Percentiles rank a stretch among this genome's conserved stretches.
These are phyloP conservation scores for Falco berigora DNA, from an alignment of 2,797 vertebrate species.

Conservation along the genomic window DNA sequence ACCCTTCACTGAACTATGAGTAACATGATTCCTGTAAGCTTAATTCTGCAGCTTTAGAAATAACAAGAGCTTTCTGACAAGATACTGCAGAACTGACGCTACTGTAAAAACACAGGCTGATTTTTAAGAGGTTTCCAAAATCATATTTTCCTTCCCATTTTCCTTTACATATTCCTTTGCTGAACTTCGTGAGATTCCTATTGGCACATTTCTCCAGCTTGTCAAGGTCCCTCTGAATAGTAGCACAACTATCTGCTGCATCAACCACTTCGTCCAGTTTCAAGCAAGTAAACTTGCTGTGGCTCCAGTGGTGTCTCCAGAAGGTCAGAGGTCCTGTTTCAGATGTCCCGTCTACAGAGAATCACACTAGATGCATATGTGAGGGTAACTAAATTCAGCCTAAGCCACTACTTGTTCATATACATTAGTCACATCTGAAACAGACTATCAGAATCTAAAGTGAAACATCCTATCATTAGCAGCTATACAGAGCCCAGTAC, in stretches of 20 bases:
- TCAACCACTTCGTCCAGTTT: background rate
- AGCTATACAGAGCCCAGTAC: background rate
- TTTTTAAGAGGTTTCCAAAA: background rate
- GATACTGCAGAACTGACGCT: background rate
- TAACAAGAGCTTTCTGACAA: background rate
- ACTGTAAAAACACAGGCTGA: background rate
- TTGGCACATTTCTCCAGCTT: background rate
- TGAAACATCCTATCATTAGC: background rate
- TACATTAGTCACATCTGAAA: background rate
- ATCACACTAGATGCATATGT: accelerated
- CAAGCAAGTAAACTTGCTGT: background rate
- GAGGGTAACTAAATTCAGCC: background rate
- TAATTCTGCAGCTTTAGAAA: background rate
- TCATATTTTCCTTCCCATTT: background rate
- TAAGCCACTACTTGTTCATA: background rate
- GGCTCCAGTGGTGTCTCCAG: background rate
- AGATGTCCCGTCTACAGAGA: background rate
- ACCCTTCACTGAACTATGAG: background rate
- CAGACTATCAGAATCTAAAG: background rate
- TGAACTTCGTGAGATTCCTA: background rate
- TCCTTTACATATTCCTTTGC: background rate
- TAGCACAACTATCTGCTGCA: background rate
- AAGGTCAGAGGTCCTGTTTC: background rate
- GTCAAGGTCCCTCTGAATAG: background rate
- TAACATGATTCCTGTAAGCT: background rate